Percentiles rank a stretch among this genome's conserved stretches.
phyloP scores from a whole-genome alignment of 2,888 invertebrate genomes.

The Drosophila mercatorum region DNA sequence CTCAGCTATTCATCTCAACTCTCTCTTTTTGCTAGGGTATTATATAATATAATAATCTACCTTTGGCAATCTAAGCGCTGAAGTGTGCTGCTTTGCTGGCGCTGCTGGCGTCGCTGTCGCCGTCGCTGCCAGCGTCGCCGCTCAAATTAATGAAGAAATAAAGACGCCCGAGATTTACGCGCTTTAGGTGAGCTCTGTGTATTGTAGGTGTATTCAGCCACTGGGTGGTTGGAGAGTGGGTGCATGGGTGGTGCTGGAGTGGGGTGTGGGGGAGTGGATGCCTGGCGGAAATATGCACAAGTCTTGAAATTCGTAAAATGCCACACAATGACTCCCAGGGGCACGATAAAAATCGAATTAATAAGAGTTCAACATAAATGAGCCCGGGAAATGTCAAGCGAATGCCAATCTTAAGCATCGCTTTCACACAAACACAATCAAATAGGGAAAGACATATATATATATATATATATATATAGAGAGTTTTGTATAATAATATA shows the following conservation, averaged over 20 bases:
- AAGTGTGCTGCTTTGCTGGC: constrained; percentile 56
- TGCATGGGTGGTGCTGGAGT: not conserved
- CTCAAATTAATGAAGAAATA: constrained; percentile 84
- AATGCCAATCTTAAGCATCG: constrained; percentile 27
- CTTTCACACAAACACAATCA: constrained; percentile 12
- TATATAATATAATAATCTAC: constrained; percentile 74
- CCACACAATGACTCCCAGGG: constrained; percentile 83
- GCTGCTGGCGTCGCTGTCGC: constrained; percentile 35
- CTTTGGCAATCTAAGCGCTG: constrained; percentile 74
- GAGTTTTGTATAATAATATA: too few species aligned
- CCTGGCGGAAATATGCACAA: constrained; percentile 69
- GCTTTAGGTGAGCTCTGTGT: constrained; percentile 56
- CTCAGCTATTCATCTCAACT: not conserved
- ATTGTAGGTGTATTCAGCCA: constrained; percentile 2
- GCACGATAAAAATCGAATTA: constrained; percentile 84
- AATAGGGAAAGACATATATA: not conserved
- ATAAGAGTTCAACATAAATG: constrained; percentile 83
- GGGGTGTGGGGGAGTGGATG: not conserved
- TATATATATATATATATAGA: not conserved
- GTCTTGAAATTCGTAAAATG: constrained; percentile 75
- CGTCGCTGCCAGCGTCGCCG: constrained; percentile 42
- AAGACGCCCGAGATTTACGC: constrained; percentile 78
- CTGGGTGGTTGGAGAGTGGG: not conserved
- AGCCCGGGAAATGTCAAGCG: constrained; percentile 70
- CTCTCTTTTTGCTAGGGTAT: constrained; percentile 23